Evolutionary conservation across 2,888 invertebrate genomes (phyloP), one percentile per base, ranked within the genome.

Genomic region (Lithophane ornitopus): DNA sequence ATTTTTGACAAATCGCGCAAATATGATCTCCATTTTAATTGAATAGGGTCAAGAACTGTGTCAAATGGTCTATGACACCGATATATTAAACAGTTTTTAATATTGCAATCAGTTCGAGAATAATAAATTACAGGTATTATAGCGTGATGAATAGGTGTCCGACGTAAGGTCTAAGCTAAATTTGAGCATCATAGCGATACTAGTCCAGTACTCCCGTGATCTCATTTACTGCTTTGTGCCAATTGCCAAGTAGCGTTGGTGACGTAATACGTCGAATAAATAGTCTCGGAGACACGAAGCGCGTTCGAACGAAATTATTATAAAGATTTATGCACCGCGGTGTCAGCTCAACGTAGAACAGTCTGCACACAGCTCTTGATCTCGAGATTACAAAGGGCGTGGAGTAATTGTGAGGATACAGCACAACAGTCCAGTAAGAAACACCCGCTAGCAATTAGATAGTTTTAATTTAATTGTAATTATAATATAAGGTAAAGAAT

Each of bases 391-490:
- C 85, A 86, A 85, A 89, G 89, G 90, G 92, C 91, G 91, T 90
- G 92, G 91, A 92, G 90, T 91, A 87, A 89, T 89, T 91, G 91
- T 90, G 90, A 90, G 87, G 85, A 75, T 92, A 90, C 90, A 92
- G 93, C 94, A 94, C 94, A 94, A 91, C 90, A 94, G 95, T 95
- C 95, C 95, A 94, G 91, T 93, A 93, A 91, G 90, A 91, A 93
- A 95, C 94, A 96, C 95, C 94, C 94, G 96, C 94, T 96, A 96
- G 96, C 92, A 90, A 91, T 93, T 96, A 96, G 96, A 95, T 96
- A 96, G 96, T 91, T 87, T 94, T 96, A 96, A 96, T 95, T 95
- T 94, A 94, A 94, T 89, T 95, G 94, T 96, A 96, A 96, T 95
- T 96, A 95, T 95, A 94, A 92, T 90, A 82, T 95, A 95, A 95